Evolutionary conservation across 2,797 vertebrate species (phyloP), one percentile per base, ranked within the genome.

Genomic region (Phataginus tetradactyla): DNA sequence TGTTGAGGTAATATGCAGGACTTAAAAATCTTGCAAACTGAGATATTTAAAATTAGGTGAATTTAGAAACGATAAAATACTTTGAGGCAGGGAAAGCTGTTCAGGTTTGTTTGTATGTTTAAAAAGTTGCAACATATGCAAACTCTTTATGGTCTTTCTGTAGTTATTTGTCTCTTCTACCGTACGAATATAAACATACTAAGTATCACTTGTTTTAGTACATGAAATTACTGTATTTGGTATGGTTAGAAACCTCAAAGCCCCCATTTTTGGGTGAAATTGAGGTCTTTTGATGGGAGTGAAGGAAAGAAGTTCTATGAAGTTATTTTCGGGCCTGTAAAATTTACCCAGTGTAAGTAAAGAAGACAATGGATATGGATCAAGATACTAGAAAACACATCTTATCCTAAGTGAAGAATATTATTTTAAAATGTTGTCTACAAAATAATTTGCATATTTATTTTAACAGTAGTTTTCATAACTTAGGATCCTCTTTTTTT

Each of bases 401-500:
- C 55, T 91, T 39, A 27, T 66, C 10, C 10, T 80, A 66, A 92
- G 79, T 92, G 64, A 78, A 64, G 72, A 93, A 7, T 83, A 9
- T 39, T 77, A 29, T 71, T 83, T 55, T 11, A 80, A 84, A 88
- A 64, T 66, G 15, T 63, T 89, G 32, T 6, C 4, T 91, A 69
- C 32, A 80, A 86, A 90, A 71, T 45, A 86, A 29, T 63, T 66
- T 79, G 27, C 6, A 14, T 86, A 45, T 53, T 84, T 92, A 55
- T 29, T 87, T 93, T 74, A 53, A 84, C 57, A 92, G 86, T 84
- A n/a, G 42, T 90, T 96, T 84, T 96, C 92, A 29, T 87, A 74
- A 51, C 27, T 27, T 78, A 61, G 64, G 10, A 53, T 59, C 88
- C 85, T 71, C 34, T 57, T 78, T 85, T 49, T 42, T 45, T 45